Evolutionary conservation across 1,140 invertebrate species (phyloP).

Genomic region (Apis mellifera): Amel_HAv3.1 CM009937.2:8787001-8787500

Average conservation of each 20-base stretch:
- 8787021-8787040: background rate
- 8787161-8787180: constrained; percentile 42
- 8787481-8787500: too few species aligned
- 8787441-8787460: background rate
- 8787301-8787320: constrained; percentile 52
- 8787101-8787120: constrained; percentile 30
- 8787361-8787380: constrained; percentile 23
- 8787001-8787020: background rate
- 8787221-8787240: constrained; percentile 59
- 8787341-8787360: constrained; percentile 38
- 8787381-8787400: too few species aligned
- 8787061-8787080: background rate
- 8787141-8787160: constrained; percentile 27
- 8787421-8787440: too few species aligned
- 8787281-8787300: constrained; percentile 51
- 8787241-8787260: constrained; percentile 52
- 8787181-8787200: constrained; percentile 60
- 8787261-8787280: constrained; percentile 58
- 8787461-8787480: background rate
- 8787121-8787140: background rate
- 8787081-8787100: background rate
- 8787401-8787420: background rate
- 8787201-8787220: constrained; percentile 54
- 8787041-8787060: background rate
- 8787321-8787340: constrained; percentile 22